A percentile compares a stretch with the other conserved stretches of the same genome.
Evolutionary conservation across 2,797 vertebrate species (phyloP).

Genomic region (Sebastes variabilis): DNA sequence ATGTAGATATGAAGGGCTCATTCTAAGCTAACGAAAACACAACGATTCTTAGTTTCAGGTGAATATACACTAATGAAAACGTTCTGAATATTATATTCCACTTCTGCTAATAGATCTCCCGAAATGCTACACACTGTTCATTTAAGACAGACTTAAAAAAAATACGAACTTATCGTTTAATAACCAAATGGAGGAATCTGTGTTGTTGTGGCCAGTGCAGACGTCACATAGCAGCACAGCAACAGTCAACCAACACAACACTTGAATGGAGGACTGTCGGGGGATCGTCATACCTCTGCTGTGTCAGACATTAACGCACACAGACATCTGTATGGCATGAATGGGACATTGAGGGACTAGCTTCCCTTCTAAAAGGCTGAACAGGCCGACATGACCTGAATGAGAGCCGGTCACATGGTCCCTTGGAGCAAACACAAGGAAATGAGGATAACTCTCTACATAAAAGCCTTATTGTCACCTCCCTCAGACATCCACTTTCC

Average conservation of each 20-base stretch:
- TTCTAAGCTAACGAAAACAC: too few species aligned
- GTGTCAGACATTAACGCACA: constrained; percentile 40
- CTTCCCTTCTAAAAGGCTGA: constrained; percentile 61
- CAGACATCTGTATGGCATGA: constrained; percentile 54
- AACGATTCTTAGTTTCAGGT: too few species aligned
- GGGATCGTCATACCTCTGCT: constrained; percentile 40
- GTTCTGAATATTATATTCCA: too few species aligned
- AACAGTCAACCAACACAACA: neutral
- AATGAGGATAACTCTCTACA: constrained; percentile 63
- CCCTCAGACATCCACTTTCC: constrained; percentile 56
- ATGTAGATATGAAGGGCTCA: too few species aligned
- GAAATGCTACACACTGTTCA: too few species aligned
- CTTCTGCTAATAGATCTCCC: too few species aligned
- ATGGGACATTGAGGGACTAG: constrained; percentile 57
- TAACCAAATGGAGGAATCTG: neutral
- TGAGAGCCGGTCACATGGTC: constrained; percentile 77
- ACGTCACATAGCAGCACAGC: neutral
- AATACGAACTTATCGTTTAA: neutral
- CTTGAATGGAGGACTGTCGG: constrained; percentile 10
- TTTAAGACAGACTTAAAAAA: neutral
- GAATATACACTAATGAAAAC: too few species aligned
- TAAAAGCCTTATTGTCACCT: constrained; percentile 76
- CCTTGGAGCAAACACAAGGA: constrained; percentile 70
- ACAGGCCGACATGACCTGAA: constrained; percentile 75
- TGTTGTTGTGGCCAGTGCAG: neutral